Conservation (phyloP, 2,888 invertebrate genomes). For the Atrina japonica region DNA sequence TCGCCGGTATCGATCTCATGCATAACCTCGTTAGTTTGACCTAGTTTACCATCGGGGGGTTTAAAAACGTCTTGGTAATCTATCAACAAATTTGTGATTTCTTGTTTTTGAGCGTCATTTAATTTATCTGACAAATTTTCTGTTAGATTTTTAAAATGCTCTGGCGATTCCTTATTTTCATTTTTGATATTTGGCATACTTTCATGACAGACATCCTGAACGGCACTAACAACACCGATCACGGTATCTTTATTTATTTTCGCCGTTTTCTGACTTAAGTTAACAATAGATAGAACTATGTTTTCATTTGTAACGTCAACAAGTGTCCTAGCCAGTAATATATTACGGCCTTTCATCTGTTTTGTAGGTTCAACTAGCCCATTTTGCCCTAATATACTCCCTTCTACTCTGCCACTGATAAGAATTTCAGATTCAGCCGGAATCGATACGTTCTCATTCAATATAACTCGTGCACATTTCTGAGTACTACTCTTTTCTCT, state of each 20-base stretch:
- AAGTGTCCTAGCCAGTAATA: background rate
- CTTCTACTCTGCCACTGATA: background rate
- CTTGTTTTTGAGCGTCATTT: too few relatives aligned
- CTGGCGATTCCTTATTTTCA: background rate
- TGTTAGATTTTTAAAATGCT: background rate
- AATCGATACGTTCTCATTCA: background rate
- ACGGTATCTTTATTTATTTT: background rate
- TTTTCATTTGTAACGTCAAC: background rate
- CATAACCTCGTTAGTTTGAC: background rate
- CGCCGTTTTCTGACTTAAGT: slow-evolving; percentile 5
- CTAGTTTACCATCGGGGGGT: background rate
- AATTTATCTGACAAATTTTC: too few relatives aligned
- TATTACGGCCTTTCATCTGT: background rate
- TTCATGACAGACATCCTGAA: background rate
- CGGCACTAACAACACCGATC: background rate
- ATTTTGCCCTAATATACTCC: background rate
- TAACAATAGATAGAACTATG: slow-evolving; percentile 6
- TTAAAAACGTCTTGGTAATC: slow-evolving; percentile 4
- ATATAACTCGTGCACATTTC: slow-evolving; percentile 11
- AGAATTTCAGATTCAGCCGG: slow-evolving; percentile 8
- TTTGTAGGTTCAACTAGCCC: slow-evolving; percentile 7
- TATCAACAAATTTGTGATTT: background rate
- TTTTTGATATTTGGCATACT: background rate
- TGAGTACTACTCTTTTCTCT: background rate
- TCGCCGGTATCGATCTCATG: slow-evolving; percentile 10